Conservation (phyloP, 2,113 vertebrate genomes). For the Otolemur garnettii region DNA sequence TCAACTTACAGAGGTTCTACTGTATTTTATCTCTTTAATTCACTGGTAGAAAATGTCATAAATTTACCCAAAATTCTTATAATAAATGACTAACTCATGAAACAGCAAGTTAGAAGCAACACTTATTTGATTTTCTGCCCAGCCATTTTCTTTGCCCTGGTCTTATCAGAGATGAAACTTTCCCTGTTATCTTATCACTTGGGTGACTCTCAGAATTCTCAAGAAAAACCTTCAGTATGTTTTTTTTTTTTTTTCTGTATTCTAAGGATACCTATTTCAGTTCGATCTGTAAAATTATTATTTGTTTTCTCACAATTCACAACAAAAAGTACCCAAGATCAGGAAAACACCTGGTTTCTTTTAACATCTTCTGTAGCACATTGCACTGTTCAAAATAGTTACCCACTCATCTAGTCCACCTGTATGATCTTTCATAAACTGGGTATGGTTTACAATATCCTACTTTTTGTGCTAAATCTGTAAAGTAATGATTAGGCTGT, state of each 20-base stretch:
- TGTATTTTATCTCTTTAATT: neutral
- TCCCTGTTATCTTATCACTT: neutral
- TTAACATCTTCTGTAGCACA: neutral
- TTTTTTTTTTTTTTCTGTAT: slow-evolving; percentile 2
- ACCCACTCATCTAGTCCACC: neutral
- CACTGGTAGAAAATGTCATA: neutral
- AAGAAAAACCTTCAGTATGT: neutral
- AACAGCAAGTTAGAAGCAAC: neutral
- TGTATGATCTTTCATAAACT: neutral
- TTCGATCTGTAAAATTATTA: neutral
- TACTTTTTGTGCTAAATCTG: neutral
- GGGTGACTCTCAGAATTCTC: neutral
- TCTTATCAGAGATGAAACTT: neutral
- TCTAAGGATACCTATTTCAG: neutral
- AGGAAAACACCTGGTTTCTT: neutral
- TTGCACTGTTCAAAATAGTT: neutral
- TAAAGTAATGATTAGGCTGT: neutral
- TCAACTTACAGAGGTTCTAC: too few relatives aligned
- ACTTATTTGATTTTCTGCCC: neutral
- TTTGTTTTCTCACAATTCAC: neutral
- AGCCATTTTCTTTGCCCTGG: neutral
- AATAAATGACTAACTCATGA: neutral
- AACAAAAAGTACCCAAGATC: neutral
- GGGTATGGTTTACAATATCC: neutral
- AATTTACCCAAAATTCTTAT: slow-evolving; percentile 2